A percentile compares a stretch with the other conserved stretches of the same genome.
phyloP scores from a whole-genome alignment of 2,113 vertebrate species.

The Pygoscelis antarcticus region DNA sequence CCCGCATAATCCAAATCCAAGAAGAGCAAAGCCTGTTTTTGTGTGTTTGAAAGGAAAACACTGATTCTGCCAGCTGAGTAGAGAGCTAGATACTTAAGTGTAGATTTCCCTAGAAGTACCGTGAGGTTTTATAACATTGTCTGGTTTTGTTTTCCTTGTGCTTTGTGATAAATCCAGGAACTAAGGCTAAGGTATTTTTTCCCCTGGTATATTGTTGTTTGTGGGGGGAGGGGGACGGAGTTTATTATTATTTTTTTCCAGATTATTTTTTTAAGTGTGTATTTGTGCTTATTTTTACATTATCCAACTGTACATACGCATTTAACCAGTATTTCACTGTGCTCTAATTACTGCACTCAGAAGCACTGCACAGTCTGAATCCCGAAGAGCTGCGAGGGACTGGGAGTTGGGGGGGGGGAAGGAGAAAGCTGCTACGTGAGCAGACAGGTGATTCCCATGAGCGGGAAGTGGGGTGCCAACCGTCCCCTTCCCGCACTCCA shows the following conservation, averaged over 20 bases:
- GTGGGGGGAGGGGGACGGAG: neutral
- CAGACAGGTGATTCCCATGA: constrained; percentile 74
- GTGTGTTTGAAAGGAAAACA: constrained; percentile 68
- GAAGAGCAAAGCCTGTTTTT: constrained; percentile 58
- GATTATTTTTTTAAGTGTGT: constrained; percentile 62
- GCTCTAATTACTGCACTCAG: constrained; percentile 88
- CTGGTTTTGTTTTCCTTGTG: constrained; percentile 69
- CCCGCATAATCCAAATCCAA: constrained; percentile 54
- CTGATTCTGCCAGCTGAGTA: constrained; percentile 59
- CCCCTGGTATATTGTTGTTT: constrained; percentile 28
- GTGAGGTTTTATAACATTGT: constrained; percentile 54
- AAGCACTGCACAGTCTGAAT: constrained; percentile 79
- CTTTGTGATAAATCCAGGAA: constrained; percentile 69
- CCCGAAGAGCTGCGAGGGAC: constrained; percentile 35
- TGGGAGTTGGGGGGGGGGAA: neutral
- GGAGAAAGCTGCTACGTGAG: constrained; percentile 82
- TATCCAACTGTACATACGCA: constrained; percentile 72
- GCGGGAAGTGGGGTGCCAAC: neutral
- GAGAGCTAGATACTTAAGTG: constrained; percentile 57
- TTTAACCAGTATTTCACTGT: constrained; percentile 87
- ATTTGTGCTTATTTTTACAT: constrained; percentile 73
- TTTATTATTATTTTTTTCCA: neutral
- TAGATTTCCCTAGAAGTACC: constrained; percentile 68
- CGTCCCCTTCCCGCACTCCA: neutral
- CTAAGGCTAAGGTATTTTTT: constrained; percentile 18